Percentiles rank a stretch among this genome's conserved stretches.
Evolutionary conservation across 2,113 vertebrate species (phyloP).

Genomic region (Oncorhynchus mykiss): DNA sequence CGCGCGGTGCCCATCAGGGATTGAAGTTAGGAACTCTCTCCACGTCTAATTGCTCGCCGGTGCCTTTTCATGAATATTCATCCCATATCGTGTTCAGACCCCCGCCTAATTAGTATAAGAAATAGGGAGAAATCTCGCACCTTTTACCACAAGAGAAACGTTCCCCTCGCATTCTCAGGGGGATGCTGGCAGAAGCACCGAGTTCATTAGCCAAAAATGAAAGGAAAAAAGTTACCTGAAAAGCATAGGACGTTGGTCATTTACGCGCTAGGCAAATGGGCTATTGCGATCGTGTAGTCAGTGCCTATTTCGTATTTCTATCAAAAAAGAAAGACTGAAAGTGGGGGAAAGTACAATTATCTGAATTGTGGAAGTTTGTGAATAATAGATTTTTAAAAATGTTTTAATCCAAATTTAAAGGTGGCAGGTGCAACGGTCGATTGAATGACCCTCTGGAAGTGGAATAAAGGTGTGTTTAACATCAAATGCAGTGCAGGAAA

Average conservation of each 20-base stretch:
- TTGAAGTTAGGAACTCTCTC: conserved; percentile 78
- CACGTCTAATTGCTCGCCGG: conserved; percentile 77
- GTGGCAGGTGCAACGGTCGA: conserved; percentile 31
- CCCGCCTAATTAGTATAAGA: conserved; percentile 80
- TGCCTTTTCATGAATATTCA: conserved; percentile 81
- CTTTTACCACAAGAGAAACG: conserved; percentile 75
- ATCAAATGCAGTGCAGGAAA: conserved; percentile 30
- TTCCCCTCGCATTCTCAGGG: conserved; percentile 65
- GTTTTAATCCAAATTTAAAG: conserved; percentile 58
- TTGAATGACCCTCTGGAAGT: conserved; percentile 53
- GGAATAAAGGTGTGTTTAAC: conserved; percentile 49
- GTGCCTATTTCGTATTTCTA: conserved; percentile 75
- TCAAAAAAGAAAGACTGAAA: conserved; percentile 55
- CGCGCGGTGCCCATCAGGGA: conserved; percentile 71
- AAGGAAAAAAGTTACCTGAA: conserved; percentile 72
- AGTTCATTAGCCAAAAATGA: conserved; percentile 78
- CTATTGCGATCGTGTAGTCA: conserved; percentile 60
- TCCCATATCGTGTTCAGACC: conserved; percentile 73
- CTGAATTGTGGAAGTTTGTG: conserved; percentile 53
- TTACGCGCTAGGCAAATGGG: conserved; percentile 50
- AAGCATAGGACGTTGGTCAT: conserved; percentile 67
- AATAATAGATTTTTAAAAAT: too few species aligned
- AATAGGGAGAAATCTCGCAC: conserved; percentile 76
- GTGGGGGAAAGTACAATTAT: conserved; percentile 55
- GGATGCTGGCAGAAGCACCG: conserved; percentile 73